Conservation (phyloP, 2,797 vertebrate genomes). For the Vipera latastei region DNA sequence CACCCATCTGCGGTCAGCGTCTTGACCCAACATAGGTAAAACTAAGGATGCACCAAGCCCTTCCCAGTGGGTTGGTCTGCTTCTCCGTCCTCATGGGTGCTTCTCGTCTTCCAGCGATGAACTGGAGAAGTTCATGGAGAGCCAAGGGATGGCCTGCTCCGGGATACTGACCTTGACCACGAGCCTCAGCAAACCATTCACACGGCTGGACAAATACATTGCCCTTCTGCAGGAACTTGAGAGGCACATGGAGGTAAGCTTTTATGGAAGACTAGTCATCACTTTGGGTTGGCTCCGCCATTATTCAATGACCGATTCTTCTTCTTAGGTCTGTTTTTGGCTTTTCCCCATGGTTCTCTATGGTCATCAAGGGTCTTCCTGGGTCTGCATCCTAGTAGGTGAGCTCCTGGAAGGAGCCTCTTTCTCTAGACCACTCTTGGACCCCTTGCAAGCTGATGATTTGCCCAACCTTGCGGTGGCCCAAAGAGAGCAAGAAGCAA, state of each 20-base stretch:
- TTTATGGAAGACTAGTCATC: not conserved
- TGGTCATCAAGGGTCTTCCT: not conserved
- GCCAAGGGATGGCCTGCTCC: constrained; percentile 84
- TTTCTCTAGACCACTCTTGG: not conserved
- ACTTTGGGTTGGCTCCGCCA: not conserved
- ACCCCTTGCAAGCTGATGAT: not conserved
- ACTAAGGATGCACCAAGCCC: not conserved
- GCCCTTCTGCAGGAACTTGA: constrained; percentile 93
- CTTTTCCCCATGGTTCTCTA: not conserved
- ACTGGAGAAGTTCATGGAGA: constrained; percentile 95
- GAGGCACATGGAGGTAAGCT: constrained; percentile 90
- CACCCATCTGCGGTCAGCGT: constrained; percentile 92
- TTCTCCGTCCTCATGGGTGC: too few relatives aligned
- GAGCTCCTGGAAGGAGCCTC: not conserved
- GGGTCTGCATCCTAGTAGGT: not conserved
- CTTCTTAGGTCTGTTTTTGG: not conserved
- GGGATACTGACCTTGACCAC: constrained; percentile 92
- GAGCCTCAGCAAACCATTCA: constrained; percentile 96
- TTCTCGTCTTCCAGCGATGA: constrained; percentile 79
- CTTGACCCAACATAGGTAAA: constrained; percentile 92
- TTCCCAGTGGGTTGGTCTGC: not conserved
- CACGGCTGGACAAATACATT: constrained; percentile 94
- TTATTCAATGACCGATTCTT: not conserved
- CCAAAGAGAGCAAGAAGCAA: not conserved
- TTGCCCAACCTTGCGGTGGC: not conserved